phyloP scores from a whole-genome alignment of 1,140 invertebrate species.

The Prorops nasuta region DNA sequence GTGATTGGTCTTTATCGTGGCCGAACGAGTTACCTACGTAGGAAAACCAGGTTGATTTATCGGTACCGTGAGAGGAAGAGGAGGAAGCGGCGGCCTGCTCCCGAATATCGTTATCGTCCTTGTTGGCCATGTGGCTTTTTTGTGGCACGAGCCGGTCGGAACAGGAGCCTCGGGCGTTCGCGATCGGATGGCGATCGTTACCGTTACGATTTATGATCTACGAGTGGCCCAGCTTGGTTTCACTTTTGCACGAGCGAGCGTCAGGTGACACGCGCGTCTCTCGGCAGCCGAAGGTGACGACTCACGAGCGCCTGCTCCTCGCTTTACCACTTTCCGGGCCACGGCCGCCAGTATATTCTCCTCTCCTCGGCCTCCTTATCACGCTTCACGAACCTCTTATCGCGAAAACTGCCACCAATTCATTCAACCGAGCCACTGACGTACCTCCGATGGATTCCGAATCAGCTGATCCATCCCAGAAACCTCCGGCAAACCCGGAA shows the following conservation, averaged over 20 bases:
- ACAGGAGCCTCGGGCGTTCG: slow-evolving; percentile 9
- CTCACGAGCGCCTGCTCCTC: too few relatives aligned
- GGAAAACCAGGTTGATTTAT: not conserved
- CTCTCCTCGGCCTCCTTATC: slow-evolving; percentile 25
- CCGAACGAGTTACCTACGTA: slow-evolving; percentile 8
- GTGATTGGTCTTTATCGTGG: not conserved
- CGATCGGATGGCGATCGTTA: slow-evolving; percentile 21
- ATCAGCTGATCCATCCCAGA: not conserved
- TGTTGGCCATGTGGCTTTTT: not conserved
- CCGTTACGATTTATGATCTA: too few relatives aligned
- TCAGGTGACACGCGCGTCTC: slow-evolving; percentile 3
- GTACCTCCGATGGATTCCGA: not conserved
- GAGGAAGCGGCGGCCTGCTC: slow-evolving; percentile 16
- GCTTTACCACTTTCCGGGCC: too few relatives aligned
- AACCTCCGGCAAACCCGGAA: too few relatives aligned
- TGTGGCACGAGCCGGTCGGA: not conserved
- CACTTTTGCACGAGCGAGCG: slow-evolving; percentile 28
- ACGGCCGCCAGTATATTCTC: too few relatives aligned
- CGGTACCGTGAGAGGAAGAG: not conserved
- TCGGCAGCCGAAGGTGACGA: slow-evolving; percentile 7
- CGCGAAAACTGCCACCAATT: slow-evolving; percentile 18
- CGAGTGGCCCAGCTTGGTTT: slow-evolving; percentile 26
- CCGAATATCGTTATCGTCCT: not conserved
- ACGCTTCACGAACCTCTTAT: slow-evolving; percentile 24
- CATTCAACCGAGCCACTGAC: too few relatives aligned